phyloP scores from a whole-genome alignment of 2,797 vertebrate genomes.

The Danio jaintianensis region DNA sequence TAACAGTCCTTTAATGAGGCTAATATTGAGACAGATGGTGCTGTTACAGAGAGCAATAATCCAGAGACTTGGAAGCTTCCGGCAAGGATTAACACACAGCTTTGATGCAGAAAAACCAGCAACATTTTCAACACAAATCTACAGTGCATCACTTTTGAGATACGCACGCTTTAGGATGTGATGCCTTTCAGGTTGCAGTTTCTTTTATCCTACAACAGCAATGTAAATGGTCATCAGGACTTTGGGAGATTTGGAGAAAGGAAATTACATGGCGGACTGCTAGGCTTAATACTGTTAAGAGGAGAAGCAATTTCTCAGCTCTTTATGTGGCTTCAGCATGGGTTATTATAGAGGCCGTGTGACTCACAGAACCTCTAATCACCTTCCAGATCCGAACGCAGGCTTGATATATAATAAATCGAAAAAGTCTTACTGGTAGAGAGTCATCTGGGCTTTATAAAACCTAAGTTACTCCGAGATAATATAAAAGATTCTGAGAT shows the following conservation, averaged over 20 bases:
- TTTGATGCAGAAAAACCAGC: constrained; percentile 51
- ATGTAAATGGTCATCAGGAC: constrained; percentile 28
- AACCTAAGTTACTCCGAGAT: not conserved
- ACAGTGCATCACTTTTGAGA: constrained; percentile 31
- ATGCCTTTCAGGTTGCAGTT: constrained; percentile 23
- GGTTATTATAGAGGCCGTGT: constrained; percentile 32
- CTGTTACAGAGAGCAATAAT: constrained; percentile 64
- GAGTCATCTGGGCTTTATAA: not conserved
- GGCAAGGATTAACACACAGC: constrained; percentile 56
- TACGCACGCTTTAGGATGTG: not conserved
- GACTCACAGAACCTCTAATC: constrained; percentile 38
- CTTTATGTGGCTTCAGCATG: constrained; percentile 44
- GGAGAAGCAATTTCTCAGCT: constrained; percentile 40
- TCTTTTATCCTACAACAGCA: not conserved
- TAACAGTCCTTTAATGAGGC: constrained; percentile 81
- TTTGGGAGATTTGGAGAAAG: constrained; percentile 31
- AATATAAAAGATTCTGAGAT: not conserved
- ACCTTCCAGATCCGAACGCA: constrained; percentile 14
- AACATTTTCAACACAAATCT: constrained; percentile 55
- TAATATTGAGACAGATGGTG: constrained; percentile 84
- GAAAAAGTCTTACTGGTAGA: not conserved
- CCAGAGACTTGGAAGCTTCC: constrained; percentile 53
- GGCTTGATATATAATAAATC: constrained; percentile 4
- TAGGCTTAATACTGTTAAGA: constrained; percentile 24
- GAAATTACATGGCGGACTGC: constrained; percentile 38